Evolutionary conservation across 1,140 invertebrate species (phyloP).

Genomic region (Nomia melanderi): DNA sequence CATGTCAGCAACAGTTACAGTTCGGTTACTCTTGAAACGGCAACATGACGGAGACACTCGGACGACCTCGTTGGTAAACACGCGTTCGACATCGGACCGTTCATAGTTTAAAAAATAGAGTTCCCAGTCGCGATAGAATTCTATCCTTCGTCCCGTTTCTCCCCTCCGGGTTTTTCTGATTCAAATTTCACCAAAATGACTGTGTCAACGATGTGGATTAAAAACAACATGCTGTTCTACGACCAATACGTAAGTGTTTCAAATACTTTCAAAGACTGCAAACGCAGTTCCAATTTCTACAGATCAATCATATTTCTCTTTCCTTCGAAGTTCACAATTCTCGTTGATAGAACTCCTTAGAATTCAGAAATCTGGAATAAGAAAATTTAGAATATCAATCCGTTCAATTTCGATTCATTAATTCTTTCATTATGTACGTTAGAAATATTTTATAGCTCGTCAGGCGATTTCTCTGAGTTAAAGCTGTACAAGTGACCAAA

Average conservation of each 20-base stretch:
- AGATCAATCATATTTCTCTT: no score
- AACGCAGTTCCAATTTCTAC: no score
- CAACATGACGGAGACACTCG: background rate
- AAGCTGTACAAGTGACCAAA: no score
- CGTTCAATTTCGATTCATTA: no score
- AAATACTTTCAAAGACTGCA: background rate
- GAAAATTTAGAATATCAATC: no score
- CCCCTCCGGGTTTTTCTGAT: background rate
- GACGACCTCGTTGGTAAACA: background rate
- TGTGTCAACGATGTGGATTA: slow-evolving; percentile 48
- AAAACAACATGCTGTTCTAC: slow-evolving; percentile 48
- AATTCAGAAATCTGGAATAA: no score
- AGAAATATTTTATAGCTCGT: no score
- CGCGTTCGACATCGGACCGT: background rate
- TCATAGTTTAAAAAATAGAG: background rate
- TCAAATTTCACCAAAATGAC: background rate
- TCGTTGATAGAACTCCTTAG: no score
- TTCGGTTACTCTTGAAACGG: background rate
- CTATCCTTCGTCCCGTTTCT: background rate
- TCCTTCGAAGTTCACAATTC: no score
- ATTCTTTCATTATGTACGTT: no score
- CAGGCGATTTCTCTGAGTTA: no score
- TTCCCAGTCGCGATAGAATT: background rate
- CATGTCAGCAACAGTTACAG: background rate
- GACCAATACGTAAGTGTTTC: slow-evolving; percentile 21